phyloP scores from a whole-genome alignment of 2,113 vertebrate genomes.

The Rhynchomys soricoides region DNA sequence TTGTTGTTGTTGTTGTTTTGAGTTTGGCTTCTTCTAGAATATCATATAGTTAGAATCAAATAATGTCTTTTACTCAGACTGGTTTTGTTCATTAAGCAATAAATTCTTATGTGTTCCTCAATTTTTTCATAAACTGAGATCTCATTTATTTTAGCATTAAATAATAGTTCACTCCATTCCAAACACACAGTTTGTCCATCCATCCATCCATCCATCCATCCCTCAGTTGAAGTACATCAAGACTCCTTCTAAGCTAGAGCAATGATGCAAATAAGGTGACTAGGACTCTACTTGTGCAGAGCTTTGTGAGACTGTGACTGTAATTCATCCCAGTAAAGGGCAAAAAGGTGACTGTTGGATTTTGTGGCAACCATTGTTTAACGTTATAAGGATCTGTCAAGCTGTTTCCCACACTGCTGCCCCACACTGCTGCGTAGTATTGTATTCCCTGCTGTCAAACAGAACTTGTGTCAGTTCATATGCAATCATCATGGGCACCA shows the following conservation, averaged over 20 bases:
- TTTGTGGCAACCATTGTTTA: neutral
- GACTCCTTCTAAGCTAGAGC: neutral
- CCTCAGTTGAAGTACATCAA: neutral
- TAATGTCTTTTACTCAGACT: neutral
- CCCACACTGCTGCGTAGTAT: neutral
- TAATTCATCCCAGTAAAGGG: neutral
- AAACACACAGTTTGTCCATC: neutral
- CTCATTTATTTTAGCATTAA: conserved; percentile 4
- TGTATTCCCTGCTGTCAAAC: neutral
- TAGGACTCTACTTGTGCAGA: neutral
- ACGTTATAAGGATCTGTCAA: neutral
- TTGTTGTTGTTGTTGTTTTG: neutral
- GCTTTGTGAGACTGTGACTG: neutral
- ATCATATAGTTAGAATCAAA: neutral
- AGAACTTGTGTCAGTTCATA: neutral
- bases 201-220: neutral
- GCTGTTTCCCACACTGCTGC: neutral
- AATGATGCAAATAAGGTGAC: neutral
- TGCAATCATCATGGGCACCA: neutral
- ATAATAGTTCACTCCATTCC: neutral
- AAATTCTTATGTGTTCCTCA: neutral
- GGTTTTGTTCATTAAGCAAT: neutral
- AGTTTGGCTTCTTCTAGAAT: neutral
- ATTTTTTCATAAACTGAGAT: neutral
- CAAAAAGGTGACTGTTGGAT: neutral